Conservation (phyloP, 2,888 invertebrate genomes). For the Pantelozetes paolii region DNA sequence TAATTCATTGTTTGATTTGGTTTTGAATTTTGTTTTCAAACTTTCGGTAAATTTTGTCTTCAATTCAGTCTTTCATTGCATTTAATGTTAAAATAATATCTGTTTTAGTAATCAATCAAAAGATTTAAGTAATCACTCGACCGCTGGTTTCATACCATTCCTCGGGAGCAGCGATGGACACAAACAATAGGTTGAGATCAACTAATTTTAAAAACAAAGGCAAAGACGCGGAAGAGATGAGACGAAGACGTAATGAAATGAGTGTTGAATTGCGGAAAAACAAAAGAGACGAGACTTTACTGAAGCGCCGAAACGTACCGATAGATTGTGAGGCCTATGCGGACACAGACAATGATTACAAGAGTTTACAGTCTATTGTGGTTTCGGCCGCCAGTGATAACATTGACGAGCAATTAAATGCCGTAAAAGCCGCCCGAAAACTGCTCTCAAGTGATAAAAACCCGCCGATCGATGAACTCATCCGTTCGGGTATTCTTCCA, state of each 20-base stretch:
- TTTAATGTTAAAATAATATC: not conserved
- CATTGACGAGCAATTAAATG: conserved; percentile 74
- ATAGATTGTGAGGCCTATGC: not conserved
- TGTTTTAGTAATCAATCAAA: not conserved
- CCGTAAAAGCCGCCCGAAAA: conserved; percentile 93
- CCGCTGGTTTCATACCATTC: not conserved
- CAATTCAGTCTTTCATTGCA: not conserved
- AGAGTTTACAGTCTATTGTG: conserved; percentile 69
- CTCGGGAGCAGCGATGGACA: not conserved
- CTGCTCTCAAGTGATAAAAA: conserved; percentile 94
- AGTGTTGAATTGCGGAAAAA: conserved; percentile 95
- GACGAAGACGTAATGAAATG: conserved; percentile 91
- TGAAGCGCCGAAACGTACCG: conserved; percentile 93
- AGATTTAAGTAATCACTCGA: not conserved
- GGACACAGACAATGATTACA: conserved; percentile 8
- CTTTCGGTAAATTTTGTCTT: not conserved
- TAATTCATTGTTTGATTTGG: not conserved
- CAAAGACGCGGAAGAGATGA: conserved; percentile 76
- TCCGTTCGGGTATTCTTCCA: conserved; percentile 88
- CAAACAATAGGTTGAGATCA: conserved; percentile 21
- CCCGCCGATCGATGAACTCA: conserved; percentile 95
- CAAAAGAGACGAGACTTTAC: conserved; percentile 92
- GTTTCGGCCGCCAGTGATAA: conserved; percentile 73
- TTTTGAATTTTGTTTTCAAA: not conserved
- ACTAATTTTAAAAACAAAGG: conserved; percentile 77